Evolutionary conservation across 2,113 vertebrate species (phyloP).

Genomic region (Cervus canadensis): DNA sequence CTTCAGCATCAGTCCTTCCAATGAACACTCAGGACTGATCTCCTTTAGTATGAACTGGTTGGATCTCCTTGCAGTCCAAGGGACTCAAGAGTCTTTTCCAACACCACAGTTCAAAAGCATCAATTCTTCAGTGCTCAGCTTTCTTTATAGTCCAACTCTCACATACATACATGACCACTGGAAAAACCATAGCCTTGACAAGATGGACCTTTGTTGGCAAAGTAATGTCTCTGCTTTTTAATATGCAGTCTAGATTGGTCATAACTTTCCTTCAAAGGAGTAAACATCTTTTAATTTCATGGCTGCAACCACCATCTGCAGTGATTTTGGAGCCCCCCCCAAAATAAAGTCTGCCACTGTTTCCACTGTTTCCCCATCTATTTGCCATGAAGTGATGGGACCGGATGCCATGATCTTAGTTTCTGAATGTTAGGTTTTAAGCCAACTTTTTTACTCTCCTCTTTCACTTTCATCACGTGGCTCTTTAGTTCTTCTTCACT

Average conservation of each 20-base stretch:
- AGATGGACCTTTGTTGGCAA: neutral
- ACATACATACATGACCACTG: neutral
- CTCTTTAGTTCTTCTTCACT: neutral
- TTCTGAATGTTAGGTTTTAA: neutral
- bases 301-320: neutral
- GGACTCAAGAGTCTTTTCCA: neutral
- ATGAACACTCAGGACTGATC: neutral
- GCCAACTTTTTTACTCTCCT: neutral
- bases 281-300: neutral
- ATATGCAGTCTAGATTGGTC: neutral
- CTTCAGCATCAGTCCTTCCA: neutral
- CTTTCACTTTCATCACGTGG: neutral
- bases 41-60: neutral
- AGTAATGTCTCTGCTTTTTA: neutral
- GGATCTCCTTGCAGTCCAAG: neutral
- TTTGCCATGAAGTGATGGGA: neutral
- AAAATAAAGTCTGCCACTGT: neutral
- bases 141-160: neutral
- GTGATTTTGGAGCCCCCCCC: neutral
- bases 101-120: neutral
- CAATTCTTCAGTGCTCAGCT: neutral
- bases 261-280: neutral
- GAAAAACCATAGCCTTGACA: neutral
- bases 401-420: fast-evolving
- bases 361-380: neutral